Conservation (phyloP, 2,888 invertebrate genomes). For the Micoletzkya japonica region DNA sequence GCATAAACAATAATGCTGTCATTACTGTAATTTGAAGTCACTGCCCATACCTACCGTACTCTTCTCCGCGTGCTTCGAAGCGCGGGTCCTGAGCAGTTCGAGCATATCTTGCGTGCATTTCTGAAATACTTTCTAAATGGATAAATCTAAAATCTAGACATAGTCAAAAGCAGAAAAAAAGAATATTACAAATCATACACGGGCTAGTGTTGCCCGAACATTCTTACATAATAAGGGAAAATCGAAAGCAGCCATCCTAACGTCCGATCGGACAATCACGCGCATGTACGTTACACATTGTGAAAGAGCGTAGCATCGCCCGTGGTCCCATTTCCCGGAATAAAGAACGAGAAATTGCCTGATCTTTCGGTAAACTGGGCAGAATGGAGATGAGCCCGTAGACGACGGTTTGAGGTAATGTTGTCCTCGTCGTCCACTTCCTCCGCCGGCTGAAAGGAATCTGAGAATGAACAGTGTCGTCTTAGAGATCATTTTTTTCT, state of each 20-base stretch:
- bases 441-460: slow-evolving; percentile 42
- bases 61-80: slow-evolving; percentile 3
- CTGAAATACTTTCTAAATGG: too few relatives aligned
- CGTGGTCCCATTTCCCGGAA: too few relatives aligned
- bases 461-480: not conserved
- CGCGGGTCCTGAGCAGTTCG: slow-evolving; percentile 13
- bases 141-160: too few relatives aligned
- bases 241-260: too few relatives aligned
- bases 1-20: not conserved
- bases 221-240: too few relatives aligned
- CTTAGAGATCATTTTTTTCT: too few relatives aligned
- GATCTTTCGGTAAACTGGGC: slow-evolving; percentile 15
- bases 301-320: too few relatives aligned
- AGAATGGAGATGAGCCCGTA: slow-evolving; percentile 30
- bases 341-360: not conserved
- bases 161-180: too few relatives aligned
- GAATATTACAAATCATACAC: too few relatives aligned
- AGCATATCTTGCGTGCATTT: slow-evolving; percentile 23
- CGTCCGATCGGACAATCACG: too few relatives aligned
- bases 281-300: too few relatives aligned
- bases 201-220: too few relatives aligned
- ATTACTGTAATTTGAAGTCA: not conserved
- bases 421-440: slow-evolving; percentile 49
- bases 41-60: not conserved
- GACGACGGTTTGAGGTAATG: slow-evolving; percentile 39